Percentiles rank a stretch among this genome's conserved stretches.
Conservation (phyloP, 2,797 vertebrate genomes). For the Orientallactaga sibirica region DNA sequence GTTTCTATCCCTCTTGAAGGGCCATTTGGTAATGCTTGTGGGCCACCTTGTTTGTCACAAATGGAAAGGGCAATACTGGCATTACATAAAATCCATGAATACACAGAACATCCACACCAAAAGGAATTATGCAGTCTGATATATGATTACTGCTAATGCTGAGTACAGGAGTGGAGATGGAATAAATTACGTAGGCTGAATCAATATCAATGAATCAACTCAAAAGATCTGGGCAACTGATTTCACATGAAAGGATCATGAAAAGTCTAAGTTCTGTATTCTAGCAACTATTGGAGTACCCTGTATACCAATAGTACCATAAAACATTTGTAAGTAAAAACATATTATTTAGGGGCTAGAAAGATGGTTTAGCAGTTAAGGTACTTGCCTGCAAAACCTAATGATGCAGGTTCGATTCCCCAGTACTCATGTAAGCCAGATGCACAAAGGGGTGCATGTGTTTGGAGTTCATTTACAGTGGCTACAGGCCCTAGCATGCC, state of each 20-base stretch:
- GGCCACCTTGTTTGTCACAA: not conserved
- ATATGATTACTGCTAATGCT: not conserved
- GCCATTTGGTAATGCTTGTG: not conserved
- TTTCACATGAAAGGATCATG: not conserved
- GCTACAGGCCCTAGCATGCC: no score
- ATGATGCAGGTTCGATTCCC: no score
- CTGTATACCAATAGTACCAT: not conserved
- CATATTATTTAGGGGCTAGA: not conserved
- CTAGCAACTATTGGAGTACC: not conserved
- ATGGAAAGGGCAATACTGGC: not conserved
- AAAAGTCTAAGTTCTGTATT: not conserved
- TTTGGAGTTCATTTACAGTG: no score
- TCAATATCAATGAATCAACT: not conserved
- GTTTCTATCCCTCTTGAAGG: not conserved
- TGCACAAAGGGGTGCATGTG: no score
- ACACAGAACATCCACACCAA: not conserved
- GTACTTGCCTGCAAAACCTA: no score
- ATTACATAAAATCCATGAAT: not conserved
- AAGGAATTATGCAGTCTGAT: not conserved
- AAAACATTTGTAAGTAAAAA: not conserved
- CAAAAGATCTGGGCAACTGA: not conserved
- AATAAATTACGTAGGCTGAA: not conserved
- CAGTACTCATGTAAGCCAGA: no score
- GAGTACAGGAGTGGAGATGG: not conserved
- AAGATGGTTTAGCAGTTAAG: no score